Conservation (phyloP, 2,888 invertebrate species). For the Euspilapteryx auroguttella region DNA sequence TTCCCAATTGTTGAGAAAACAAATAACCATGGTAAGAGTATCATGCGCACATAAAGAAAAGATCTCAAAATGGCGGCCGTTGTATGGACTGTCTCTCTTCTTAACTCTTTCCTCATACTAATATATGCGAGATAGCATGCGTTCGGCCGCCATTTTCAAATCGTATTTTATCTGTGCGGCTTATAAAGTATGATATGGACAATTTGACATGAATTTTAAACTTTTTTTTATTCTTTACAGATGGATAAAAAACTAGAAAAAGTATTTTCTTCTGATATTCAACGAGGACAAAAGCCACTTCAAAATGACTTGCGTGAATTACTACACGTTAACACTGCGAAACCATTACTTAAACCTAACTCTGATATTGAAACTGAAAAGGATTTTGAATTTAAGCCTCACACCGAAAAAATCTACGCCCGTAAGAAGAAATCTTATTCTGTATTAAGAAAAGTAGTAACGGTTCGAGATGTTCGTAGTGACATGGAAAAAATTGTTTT, state of each 20-base stretch:
- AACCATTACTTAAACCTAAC: constrained; percentile 14
- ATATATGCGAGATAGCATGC: too few relatives aligned
- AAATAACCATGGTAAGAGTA: too few relatives aligned
- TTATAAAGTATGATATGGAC: too few relatives aligned
- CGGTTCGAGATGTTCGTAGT: constrained; percentile 35
- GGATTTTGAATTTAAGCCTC: constrained; percentile 26
- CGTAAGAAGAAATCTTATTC: constrained; percentile 23
- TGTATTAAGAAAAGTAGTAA: constrained; percentile 25
- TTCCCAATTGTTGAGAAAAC: too few relatives aligned
- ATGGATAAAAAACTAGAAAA: constrained; percentile 18
- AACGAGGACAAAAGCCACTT: constrained; percentile 15
- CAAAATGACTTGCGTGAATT: constrained; percentile 30
- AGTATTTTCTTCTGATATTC: constrained; percentile 31
- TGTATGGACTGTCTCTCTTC: too few relatives aligned
- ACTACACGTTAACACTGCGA: constrained; percentile 19
- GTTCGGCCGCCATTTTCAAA: too few relatives aligned
- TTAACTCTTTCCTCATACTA: too few relatives aligned
- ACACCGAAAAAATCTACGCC: constrained; percentile 26
- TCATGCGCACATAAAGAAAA: too few relatives aligned
- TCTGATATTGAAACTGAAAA: constrained; percentile 9
- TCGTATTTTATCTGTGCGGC: too few relatives aligned
- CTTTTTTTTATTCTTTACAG: constrained; percentile 13
- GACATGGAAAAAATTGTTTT: constrained; percentile 33
- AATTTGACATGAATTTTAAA: constrained; percentile 2
- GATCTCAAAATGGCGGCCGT: too few relatives aligned